Evolutionary conservation across 1,140 invertebrate genomes (phyloP), one percentile per base, ranked within the genome.

Genomic region (Drosophila nigrodunni): DNA sequence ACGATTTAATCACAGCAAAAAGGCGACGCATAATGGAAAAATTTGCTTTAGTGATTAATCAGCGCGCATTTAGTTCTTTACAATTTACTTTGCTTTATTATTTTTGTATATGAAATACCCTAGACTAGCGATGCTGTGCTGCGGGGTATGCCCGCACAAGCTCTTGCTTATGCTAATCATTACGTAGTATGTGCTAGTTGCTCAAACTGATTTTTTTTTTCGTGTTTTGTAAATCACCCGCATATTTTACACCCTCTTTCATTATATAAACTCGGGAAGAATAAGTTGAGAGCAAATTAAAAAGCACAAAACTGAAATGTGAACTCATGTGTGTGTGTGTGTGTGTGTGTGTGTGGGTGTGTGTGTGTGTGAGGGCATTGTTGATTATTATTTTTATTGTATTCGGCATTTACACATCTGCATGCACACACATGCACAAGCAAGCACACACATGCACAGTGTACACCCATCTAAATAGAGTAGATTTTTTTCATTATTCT

Each of bases 371-470:
- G 44, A 52, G 73, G 49, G 65, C 66, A 88, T 87, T 88, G 82
- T 77, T 77, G 77, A 77, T 77, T 77, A 79, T 79, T 79, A 77
- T 79, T 87, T 85, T 88, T 79, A 88, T 88, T 87, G 83, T 87
- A 80, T 87, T 87, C 82, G 71, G 74, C 65, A 86, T 77, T 86
- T 80, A 81, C 82, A 82, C 62, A 74, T 78, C 75, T 67, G 64
- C 69, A 66, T 11, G 18, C 52, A 58, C 13, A 37, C 67, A 50
- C 34, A 35, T 39, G 11, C 47, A 44, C 47, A 65, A 5, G 4
- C 25, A 25, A 25, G 4, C 25, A 49, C 37, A 73, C 74, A 59
- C 44, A 44, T 11, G 18, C 1, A 30, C 25, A 30, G 3, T 30
- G 25, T 30, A 30, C 25, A 30, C 25, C 25, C 25, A n/a, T 11